These are phyloP conservation scores for Phoebastria nigripes DNA, from an alignment of 2,797 vertebrate genomes.

Conservation along the genomic window DNA sequence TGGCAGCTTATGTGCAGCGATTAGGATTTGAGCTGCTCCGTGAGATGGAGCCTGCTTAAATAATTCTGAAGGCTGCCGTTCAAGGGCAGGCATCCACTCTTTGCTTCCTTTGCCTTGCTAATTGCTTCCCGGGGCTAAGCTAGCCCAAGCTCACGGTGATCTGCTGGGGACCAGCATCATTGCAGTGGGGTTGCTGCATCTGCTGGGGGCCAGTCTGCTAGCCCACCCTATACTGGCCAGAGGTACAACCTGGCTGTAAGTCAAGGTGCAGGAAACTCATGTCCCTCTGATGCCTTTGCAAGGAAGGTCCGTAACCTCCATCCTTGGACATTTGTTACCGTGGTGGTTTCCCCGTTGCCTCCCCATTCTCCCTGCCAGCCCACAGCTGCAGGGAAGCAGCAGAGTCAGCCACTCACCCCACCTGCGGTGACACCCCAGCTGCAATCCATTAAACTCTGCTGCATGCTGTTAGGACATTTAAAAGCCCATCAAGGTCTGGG, in stretches of 20 bases:
- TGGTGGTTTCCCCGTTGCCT: background rate
- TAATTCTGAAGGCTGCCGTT: background rate
- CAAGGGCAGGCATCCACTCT: background rate
- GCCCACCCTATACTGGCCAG: background rate
- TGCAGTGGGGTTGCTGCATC: background rate
- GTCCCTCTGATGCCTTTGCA: background rate
- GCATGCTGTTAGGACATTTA: background rate
- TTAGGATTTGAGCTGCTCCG: background rate
- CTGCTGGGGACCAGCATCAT: background rate
- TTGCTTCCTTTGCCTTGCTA: background rate
- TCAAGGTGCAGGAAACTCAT: background rate
- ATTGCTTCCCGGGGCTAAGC: background rate
- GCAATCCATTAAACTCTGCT: background rate
- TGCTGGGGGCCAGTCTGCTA: background rate
- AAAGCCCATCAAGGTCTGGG: background rate
- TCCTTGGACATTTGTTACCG: background rate
- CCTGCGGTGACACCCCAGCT: background rate
- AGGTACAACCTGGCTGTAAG: background rate
- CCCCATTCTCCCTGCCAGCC: background rate
- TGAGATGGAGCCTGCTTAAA: background rate
- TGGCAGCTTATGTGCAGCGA: accelerated
- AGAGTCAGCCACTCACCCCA: background rate
- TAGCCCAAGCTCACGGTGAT: accelerated
- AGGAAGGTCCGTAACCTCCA: background rate
- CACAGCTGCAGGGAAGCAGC: background rate